Conservation (phyloP, 2,888 invertebrate species). For the Napeogenes sylphis region DNA sequence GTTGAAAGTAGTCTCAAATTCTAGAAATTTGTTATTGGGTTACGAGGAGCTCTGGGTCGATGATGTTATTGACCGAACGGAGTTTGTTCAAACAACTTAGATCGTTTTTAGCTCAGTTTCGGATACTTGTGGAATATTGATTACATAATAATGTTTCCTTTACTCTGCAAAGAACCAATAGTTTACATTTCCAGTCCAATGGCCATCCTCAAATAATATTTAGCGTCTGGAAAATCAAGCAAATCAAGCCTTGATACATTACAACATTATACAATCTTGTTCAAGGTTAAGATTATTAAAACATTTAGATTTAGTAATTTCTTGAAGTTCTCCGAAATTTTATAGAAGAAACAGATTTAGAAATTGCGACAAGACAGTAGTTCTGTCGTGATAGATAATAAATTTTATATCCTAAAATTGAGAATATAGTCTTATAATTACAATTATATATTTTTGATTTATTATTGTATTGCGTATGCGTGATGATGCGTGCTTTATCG, state of each 20-base stretch:
- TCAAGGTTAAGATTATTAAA: no score
- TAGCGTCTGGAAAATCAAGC: conserved; percentile 12
- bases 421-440: no score
- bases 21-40: background rate
- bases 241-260: conserved; percentile 8
- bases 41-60: conserved; percentile 8
- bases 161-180: conserved; percentile 13
- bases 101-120: conserved; percentile 18
- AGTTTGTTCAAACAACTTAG: conserved; percentile 12
- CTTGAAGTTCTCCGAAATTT: no score
- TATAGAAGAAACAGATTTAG: no score
- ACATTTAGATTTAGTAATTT: no score
- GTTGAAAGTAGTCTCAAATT: no score
- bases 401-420: no score
- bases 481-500: no score
- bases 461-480: no score
- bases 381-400: no score
- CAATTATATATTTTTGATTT: no score
- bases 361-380: no score
- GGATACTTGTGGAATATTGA: conserved; percentile 14
- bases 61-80: conserved; percentile 9
- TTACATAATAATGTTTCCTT: conserved; percentile 12
- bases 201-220: conserved; percentile 14
- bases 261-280: conserved; percentile 4
- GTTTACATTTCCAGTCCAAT: conserved; percentile 14